These are phyloP conservation scores for Sinocyclocheilus anshuiensis DNA, from an alignment of 2,113 vertebrate genomes.

Conservation along the genomic window DNA sequence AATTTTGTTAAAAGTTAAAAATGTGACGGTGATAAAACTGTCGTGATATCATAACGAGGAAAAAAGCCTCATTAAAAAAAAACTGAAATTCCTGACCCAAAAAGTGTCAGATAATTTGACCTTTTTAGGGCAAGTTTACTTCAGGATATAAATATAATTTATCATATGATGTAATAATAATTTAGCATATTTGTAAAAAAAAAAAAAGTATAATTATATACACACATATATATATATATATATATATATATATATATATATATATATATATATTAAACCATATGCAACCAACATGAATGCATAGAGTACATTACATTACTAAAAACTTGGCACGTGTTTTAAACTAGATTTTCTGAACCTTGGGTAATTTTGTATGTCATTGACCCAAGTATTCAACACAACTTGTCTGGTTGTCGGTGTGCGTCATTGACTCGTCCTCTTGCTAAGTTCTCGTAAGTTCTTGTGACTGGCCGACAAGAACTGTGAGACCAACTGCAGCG, in stretches of 20 bases:
- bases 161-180: no score
- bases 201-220: no score
- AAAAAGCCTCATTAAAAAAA: background rate
- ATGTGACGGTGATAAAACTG: background rate
- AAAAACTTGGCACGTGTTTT: background rate
- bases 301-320: background rate
- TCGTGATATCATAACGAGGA: background rate
- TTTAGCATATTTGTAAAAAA: background rate
- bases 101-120: background rate
- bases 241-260: background rate
- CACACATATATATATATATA: no score
- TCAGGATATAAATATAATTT: background rate
- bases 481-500: conserved; percentile 63
- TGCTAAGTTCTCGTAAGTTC: conserved; percentile 43
- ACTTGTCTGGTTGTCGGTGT: background rate
- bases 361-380: background rate
- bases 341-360: background rate
- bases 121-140: background rate
- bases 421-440: conserved; percentile 53
- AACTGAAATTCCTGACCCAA: background rate
- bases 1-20: background rate
- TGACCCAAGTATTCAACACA: background rate
- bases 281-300: background rate
- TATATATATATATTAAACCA: background rate
- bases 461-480: conserved; percentile 32